phyloP scores from a whole-genome alignment of 2,797 vertebrate species.

The Anguilla pacifica region DNA sequence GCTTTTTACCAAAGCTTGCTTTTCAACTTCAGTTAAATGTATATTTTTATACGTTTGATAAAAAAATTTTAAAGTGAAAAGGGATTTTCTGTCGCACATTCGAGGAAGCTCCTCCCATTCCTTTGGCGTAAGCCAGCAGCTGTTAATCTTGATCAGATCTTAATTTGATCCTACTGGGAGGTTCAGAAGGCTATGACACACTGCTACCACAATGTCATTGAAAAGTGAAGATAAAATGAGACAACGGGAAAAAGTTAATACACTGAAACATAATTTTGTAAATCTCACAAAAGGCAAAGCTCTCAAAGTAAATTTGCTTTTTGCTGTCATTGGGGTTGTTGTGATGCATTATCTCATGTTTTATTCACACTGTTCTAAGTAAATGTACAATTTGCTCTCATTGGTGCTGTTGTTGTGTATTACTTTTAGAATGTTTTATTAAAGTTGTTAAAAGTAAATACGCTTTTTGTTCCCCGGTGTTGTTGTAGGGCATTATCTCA shows the following conservation, averaged over 20 bases:
- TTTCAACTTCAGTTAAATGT: neutral
- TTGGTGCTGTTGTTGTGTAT: neutral
- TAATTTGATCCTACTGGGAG: neutral
- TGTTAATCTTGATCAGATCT: neutral
- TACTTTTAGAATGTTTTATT: neutral
- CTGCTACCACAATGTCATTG: neutral
- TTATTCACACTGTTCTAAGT: too few relatives aligned
- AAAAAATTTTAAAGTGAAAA: neutral
- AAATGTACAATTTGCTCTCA: neutral
- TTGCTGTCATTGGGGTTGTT: too few relatives aligned
- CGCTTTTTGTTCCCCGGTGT: neutral
- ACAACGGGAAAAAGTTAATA: neutral
- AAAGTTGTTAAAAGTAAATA: neutral
- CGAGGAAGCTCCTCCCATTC: neutral
- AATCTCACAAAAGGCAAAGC: too few relatives aligned
- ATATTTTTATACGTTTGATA: neutral
- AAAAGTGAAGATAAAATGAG: neutral
- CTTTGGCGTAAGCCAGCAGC: neutral
- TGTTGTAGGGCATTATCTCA: neutral
- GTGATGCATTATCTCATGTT: too few relatives aligned
- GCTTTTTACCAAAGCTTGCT: conserved; percentile 15
- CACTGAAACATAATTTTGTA: neutral
- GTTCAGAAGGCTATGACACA: neutral
- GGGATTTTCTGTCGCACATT: neutral
- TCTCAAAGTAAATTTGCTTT: too few relatives aligned